Evolutionary conservation across 2,888 invertebrate genomes (phyloP).

Genomic region (Pantelozetes paolii): DNA sequence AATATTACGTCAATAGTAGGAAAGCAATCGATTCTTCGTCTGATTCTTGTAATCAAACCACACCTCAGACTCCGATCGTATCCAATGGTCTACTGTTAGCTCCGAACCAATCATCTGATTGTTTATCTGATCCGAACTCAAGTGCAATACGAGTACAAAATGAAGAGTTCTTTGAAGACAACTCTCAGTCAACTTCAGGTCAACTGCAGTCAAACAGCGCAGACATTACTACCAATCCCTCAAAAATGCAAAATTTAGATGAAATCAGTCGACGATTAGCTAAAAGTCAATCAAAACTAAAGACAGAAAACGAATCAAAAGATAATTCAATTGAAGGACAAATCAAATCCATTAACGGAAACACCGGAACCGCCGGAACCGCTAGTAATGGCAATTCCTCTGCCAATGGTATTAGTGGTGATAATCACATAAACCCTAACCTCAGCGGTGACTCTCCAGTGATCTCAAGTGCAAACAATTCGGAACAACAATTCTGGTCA

Average conservation of each 20-base stretch:
- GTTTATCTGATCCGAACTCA: background rate
- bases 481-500: slow-evolving; percentile 28
- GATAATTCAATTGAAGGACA: slow-evolving; percentile 5
- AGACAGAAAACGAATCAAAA: background rate
- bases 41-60: background rate
- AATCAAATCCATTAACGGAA: background rate
- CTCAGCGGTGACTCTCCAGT: background rate
- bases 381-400: no score
- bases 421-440: background rate
- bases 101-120: slow-evolving; percentile 4
- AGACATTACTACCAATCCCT: no score
- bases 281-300: background rate
- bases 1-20: background rate
- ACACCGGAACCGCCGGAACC: slow-evolving; percentile 3
- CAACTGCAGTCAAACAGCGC: no score
- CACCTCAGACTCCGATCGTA: background rate
- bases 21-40: background rate
- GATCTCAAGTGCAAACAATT: background rate
- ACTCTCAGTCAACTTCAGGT: no score
- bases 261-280: slow-evolving; percentile 7
- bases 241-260: slow-evolving; percentile 18
- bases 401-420: slow-evolving; percentile 12
- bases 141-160: slow-evolving; percentile 14
- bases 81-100: slow-evolving; percentile 11
- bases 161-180: no score